Evolutionary conservation across 2,888 invertebrate genomes (phyloP).

Genomic region (Steromphala cineraria): DNA sequence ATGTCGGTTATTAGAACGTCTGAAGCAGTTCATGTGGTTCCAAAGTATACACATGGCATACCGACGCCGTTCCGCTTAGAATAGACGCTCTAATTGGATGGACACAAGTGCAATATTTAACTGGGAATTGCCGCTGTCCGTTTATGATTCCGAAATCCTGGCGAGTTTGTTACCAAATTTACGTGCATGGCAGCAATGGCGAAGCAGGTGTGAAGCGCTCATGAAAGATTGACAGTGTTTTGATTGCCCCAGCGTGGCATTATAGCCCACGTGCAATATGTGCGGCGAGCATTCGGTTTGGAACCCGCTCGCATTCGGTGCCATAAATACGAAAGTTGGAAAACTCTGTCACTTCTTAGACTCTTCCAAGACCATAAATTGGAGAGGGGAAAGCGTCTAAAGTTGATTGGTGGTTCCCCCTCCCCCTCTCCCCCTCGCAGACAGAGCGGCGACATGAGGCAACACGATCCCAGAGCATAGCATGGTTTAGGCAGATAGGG

Average conservation of each 20-base stretch:
- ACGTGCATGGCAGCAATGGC: not conserved
- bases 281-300: not conserved
- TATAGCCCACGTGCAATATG: not conserved
- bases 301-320: not conserved
- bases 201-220: not conserved
- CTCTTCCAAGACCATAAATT: not conserved
- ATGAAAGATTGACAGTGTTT: conserved; percentile 8
- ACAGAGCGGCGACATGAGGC: not conserved
- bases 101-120: conserved; percentile 9
- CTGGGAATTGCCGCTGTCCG: conserved; percentile 10
- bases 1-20: not conserved
- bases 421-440: not conserved
- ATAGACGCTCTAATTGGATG: conserved; percentile 3
- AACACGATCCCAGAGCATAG: not conserved
- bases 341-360: conserved; percentile 4
- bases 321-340: not conserved
- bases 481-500: not conserved
- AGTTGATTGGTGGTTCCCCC: not conserved
- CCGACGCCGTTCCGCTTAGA: not conserved
- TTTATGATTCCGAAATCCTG: conserved; percentile 2
- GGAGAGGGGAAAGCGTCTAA: not conserved
- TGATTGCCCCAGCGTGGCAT: not conserved
- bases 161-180: conserved; percentile 16
- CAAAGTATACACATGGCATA: not conserved
- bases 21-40: not conserved